phyloP scores from a whole-genome alignment of 2,888 invertebrate species.

The Elysia crispata region DNA sequence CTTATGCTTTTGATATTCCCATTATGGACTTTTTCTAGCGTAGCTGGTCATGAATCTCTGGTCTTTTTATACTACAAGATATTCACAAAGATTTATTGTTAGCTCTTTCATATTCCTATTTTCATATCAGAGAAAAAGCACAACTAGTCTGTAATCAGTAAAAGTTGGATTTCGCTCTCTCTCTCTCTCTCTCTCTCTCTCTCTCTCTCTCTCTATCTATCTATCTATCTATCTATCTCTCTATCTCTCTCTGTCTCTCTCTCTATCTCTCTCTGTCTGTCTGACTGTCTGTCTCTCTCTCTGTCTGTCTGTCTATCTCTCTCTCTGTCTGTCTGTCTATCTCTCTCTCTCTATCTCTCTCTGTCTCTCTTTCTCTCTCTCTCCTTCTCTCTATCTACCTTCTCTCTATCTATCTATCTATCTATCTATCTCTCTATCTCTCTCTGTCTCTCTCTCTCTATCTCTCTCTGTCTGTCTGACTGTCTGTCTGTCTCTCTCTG shows the following conservation, averaged over 20 bases:
- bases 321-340: neutral
- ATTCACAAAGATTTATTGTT: too few species aligned
- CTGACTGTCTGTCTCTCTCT: too few species aligned
- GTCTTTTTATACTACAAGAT: too few species aligned
- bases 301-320: neutral
- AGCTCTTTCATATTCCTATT: too few species aligned
- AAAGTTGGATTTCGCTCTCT: too few species aligned
- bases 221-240: neutral
- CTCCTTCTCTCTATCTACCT: conserved; percentile 16
- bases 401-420: conserved; percentile 13
- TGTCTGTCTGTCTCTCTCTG: conserved; percentile 6
- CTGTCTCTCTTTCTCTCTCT: conserved; percentile 9
- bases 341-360: conserved; percentile 6
- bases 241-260: conserved; percentile 15
- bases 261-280: conserved; percentile 14
- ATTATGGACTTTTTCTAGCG: too few species aligned
- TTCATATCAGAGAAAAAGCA: too few species aligned
- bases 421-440: too few species aligned
- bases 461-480: conserved; percentile 4
- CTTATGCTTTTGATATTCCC: too few species aligned
- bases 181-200: too few species aligned
- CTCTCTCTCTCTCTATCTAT: neutral
- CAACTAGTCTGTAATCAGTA: too few species aligned
- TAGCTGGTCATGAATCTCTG: too few species aligned
- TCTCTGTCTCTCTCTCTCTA: neutral